phyloP scores from a whole-genome alignment of 30 jellyfish, hydroid and myxozoan species.

The Haliclystus octoradiatus region DNA sequence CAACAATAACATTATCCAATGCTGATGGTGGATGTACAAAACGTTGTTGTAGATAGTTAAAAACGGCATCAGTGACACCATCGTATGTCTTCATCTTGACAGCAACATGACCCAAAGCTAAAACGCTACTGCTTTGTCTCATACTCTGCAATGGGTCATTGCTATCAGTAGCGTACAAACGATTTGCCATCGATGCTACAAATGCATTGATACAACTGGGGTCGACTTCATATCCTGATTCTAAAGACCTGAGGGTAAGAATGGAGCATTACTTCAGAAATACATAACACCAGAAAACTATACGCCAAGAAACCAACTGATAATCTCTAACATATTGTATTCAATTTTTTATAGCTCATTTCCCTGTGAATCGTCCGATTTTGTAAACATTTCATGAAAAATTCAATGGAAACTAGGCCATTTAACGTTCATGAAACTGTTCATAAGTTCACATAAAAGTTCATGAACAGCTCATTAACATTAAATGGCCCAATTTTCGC shows the following conservation, averaged over 20 bases:
- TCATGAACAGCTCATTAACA: too few species aligned
- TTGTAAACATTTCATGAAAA: too few species aligned
- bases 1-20: conserved; percentile 64
- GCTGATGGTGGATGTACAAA: conserved; percentile 91
- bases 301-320: too few species aligned
- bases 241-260: conserved; percentile 59
- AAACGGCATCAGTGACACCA: conserved; percentile 61
- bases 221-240: conserved; percentile 55
- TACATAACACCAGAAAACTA: too few species aligned
- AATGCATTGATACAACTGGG: conserved; percentile 45
- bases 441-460: too few species aligned
- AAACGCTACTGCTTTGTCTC: conserved; percentile 64
- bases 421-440: too few species aligned
- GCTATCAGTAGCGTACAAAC: conserved; percentile 48
- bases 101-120: conserved; percentile 74
- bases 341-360: too few species aligned
- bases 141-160: conserved; percentile 31
- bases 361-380: too few species aligned
- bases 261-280: too few species aligned
- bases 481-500: too few species aligned
- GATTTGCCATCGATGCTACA: conserved; percentile 69
- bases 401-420: too few species aligned
- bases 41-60: conserved; percentile 72
- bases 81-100: conserved; percentile 47
- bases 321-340: too few species aligned